Percentiles rank a stretch among this genome's conserved stretches.
These are phyloP conservation scores for Campylomormyrus numenius DNA, from an alignment of 2,113 vertebrate genomes.

Conservation along the genomic window DNA sequence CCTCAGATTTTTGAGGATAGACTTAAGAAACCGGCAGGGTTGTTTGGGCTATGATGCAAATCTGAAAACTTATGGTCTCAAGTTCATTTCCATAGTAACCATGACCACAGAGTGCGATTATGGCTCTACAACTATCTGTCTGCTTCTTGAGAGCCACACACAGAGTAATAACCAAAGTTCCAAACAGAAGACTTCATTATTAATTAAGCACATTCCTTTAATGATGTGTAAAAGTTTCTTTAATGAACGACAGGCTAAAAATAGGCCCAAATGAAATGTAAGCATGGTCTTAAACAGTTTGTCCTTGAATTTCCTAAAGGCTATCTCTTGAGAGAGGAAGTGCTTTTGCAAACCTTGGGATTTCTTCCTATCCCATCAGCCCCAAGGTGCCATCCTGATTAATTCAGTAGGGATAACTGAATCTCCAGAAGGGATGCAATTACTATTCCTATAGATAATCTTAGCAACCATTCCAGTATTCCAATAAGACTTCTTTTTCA, in stretches of 20 bases:
- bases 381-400: neutral
- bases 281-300: neutral
- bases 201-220: constrained; percentile 19
- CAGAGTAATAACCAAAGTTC: neutral
- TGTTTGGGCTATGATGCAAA: neutral
- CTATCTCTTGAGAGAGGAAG: neutral
- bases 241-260: constrained; percentile 17
- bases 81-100: neutral
- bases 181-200: constrained; percentile 11
- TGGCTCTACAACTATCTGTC: neutral
- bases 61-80: neutral
- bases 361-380: neutral
- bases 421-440: neutral
- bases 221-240: constrained; percentile 18
- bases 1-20: neutral
- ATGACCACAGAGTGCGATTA: neutral
- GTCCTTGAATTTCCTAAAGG: constrained; percentile 18
- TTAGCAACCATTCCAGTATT: neutral
- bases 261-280: constrained; percentile 14
- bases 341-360: neutral
- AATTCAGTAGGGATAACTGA: neutral
- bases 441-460: neutral
- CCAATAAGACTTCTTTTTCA: neutral
- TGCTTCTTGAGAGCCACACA: neutral
- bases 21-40: neutral